Evolutionary conservation across 2,888 invertebrate genomes (phyloP), one percentile per base, ranked within the genome.

Genomic region (Lithosia quadra): DNA sequence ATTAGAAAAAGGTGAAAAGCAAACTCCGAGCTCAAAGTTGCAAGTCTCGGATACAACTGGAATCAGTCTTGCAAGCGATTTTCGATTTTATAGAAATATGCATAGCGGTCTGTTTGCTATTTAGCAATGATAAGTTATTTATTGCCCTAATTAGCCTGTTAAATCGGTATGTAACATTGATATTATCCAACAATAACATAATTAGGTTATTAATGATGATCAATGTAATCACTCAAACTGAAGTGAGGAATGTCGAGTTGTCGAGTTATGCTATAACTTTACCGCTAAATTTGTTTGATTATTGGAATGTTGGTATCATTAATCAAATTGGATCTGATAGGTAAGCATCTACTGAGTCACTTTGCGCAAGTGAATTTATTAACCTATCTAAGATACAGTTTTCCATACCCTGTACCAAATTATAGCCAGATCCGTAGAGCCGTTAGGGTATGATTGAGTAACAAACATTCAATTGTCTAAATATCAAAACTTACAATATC

Each of bases 151-250:
- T 39, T 39, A 15, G 15, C 15, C 39, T 10, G 39, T 39, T 39
- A 39, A 15, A 39, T 39, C 39, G 0, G 39, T 39, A 15, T 15
- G 15, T 39, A 36, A 36, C 13, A 36, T 13, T 43, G 43, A 43
- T 18, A 11, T 2, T 18, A 18, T 7, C 7, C 53, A 63, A 49
- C 53, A 63, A 63, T 62, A 67, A 62, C 33, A 33, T 56, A 28
- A 61, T 62, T 62, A 43, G 24, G 62, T 67, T 43, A 62, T 55
- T 15, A 56, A 56, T 56, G 36, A 39, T 57, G 33, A 63, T 67
- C 63, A n/a, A 63, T 57, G 36, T 55, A 63, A 63, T 56, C 22
- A 63, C 34, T 55, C 63, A 63, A 55, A 63, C 55, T n/a, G 63
- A 63, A 22, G 55, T 10, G 28, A 53, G 34, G 18, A 34, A 55